Evolutionary conservation across 2,888 invertebrate genomes (phyloP).

Genomic region (Ormia ochracea): DNA sequence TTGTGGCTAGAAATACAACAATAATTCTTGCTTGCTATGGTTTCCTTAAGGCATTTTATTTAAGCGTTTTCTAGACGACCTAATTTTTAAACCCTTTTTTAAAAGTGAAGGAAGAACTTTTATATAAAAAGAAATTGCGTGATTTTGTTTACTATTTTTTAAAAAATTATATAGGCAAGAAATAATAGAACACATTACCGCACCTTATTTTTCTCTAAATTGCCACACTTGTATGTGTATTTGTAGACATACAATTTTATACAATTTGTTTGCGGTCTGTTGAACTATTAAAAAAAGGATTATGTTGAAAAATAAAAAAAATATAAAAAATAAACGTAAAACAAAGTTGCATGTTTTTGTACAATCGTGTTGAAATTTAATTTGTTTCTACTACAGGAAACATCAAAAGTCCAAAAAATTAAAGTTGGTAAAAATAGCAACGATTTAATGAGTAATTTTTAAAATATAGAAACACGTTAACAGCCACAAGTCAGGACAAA

Average conservation of each 20-base stretch:
- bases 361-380: slow-evolving; percentile 57
- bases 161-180: slow-evolving; percentile 2
- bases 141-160: background rate
- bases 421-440: background rate
- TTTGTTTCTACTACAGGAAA: slow-evolving; percentile 58
- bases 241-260: slow-evolving; percentile 30
- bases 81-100: slow-evolving; percentile 46
- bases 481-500: background rate
- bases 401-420: slow-evolving; percentile 53
- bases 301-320: slow-evolving; percentile 16
- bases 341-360: slow-evolving; percentile 35
- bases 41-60: background rate
- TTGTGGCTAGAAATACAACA: background rate
- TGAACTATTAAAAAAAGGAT: slow-evolving; percentile 1
- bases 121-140: background rate
- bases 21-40: background rate
- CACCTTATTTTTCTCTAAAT: slow-evolving; percentile 51
- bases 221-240: slow-evolving; percentile 35
- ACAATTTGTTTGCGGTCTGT: slow-evolving; percentile 19
- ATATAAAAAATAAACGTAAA: background rate
- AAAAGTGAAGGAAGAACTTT: background rate
- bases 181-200: slow-evolving; percentile 30
- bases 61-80: slow-evolving; percentile 22
- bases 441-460: slow-evolving; percentile 16
- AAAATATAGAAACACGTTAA: slow-evolving; percentile 32